Evolutionary conservation across 2,888 invertebrate genomes (phyloP).

Genomic region (Andrena bicolor): DNA sequence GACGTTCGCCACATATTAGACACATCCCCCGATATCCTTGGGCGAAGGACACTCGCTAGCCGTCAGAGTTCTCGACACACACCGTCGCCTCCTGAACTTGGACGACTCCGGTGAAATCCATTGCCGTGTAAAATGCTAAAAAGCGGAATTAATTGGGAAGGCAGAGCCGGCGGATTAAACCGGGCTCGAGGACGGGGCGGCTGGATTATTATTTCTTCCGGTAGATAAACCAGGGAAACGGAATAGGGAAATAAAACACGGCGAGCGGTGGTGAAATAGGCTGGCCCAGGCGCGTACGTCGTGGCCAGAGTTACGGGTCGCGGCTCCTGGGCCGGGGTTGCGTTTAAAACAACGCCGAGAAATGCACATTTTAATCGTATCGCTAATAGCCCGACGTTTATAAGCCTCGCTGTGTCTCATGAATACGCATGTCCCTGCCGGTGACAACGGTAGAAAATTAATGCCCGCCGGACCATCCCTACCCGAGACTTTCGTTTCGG

Average conservation of each 20-base stretch:
- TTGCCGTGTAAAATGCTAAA: conserved; percentile 59
- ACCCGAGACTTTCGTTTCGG: conserved; percentile 56
- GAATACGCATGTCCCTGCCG: conserved; percentile 78
- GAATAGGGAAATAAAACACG: conserved; percentile 61
- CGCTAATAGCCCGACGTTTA: conserved; percentile 81
- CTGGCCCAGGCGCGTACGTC: conserved; percentile 41
- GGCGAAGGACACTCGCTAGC: too few species aligned
- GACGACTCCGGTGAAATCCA: conserved; percentile 24
- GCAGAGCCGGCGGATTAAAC: conserved; percentile 49
- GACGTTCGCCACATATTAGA: too few species aligned
- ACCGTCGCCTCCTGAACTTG: not conserved
- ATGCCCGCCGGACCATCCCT: conserved; percentile 66
- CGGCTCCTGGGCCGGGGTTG: conserved; percentile 46
- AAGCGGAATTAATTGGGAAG: conserved; percentile 66
- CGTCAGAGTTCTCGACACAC: too few species aligned
- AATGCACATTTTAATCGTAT: conserved; percentile 83
- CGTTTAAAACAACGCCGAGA: conserved; percentile 78
- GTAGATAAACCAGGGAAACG: conserved; percentile 61
- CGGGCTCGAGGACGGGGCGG: conserved; percentile 44
- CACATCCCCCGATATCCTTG: too few species aligned
- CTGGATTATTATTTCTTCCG: conserved; percentile 72
- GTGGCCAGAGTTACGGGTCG: conserved; percentile 68
- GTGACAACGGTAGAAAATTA: conserved; percentile 77
- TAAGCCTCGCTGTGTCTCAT: conserved; percentile 81
- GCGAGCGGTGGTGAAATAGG: conserved; percentile 60